phyloP scores from a whole-genome alignment of 1,140 invertebrate species.

The Drosophila littoralis region DNA sequence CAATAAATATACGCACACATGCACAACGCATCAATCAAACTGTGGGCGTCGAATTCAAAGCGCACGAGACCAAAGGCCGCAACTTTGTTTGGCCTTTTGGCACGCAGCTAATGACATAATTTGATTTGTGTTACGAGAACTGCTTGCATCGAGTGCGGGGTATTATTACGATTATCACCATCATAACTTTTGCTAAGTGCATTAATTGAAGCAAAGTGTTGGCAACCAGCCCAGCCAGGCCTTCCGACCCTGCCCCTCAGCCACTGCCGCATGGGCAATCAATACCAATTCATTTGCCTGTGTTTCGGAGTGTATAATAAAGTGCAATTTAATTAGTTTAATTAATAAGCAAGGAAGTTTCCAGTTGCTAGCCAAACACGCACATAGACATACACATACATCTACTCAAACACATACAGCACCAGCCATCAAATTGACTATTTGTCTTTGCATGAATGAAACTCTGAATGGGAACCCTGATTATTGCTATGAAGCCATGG shows the following conservation, averaged over 20 bases:
- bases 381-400: background rate
- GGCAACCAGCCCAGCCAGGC: conserved; percentile 1
- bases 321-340: conserved; percentile 75
- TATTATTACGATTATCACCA: conserved; percentile 62
- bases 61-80: background rate
- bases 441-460: conserved; percentile 44
- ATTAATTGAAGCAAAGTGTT: conserved; percentile 59
- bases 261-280: background rate
- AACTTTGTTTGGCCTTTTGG: conserved; percentile 28
- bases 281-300: background rate
- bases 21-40: conserved; percentile 35
- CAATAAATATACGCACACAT: conserved; percentile 2
- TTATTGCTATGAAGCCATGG: conserved; percentile 19
- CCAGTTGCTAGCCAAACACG: background rate
- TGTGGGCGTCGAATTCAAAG: conserved; percentile 30
- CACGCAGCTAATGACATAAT: conserved; percentile 61
- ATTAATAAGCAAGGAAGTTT: conserved; percentile 66
- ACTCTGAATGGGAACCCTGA: conserved; percentile 41
- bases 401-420: background rate
- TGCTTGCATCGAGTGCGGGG: conserved; percentile 35
- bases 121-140: conserved; percentile 51
- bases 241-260: background rate
- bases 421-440: conserved; percentile 40
- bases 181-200: conserved; percentile 36
- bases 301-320: conserved; percentile 1